Evolutionary conservation across 1,140 invertebrate species (phyloP).

Genomic region (Parapsyche elsis): DNA sequence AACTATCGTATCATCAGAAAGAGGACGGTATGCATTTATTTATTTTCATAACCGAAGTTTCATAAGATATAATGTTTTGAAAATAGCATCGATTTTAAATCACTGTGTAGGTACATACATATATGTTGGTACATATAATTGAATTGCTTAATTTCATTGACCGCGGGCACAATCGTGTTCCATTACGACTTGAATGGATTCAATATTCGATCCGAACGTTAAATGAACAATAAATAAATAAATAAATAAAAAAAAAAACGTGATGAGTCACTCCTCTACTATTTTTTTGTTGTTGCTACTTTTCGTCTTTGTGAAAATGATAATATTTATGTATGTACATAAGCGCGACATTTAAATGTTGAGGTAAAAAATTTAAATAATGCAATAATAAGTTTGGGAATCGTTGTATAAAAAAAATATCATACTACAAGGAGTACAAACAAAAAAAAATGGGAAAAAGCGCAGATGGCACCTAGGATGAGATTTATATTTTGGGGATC

Average conservation of each 20-base stretch:
- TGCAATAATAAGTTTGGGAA: too few species aligned
- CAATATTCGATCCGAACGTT: neutral
- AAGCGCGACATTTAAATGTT: neutral
- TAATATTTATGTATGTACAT: neutral
- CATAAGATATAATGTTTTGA: too few species aligned
- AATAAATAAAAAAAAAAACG: neutral
- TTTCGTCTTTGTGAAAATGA: neutral
- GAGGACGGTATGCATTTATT: too few species aligned
- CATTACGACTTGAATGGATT: neutral
- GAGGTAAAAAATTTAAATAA: too few species aligned
- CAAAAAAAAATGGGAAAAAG: neutral
- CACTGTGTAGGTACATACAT: too few species aligned
- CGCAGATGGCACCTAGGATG: neutral
- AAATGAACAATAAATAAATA: conserved; percentile 2
- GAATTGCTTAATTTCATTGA: neutral
- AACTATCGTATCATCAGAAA: too few species aligned
- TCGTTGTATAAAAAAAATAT: too few species aligned
- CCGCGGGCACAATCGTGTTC: conserved; percentile 2
- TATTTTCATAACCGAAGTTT: too few species aligned
- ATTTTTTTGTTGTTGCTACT: neutral
- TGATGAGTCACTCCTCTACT: conserved; percentile 1
- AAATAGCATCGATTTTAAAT: too few species aligned
- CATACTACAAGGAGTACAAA: too few species aligned
- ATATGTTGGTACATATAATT: too few species aligned
- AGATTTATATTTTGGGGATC: neutral